Conservation (phyloP, 2,888 invertebrate genomes). For the Chymomyza amoena region DNA sequence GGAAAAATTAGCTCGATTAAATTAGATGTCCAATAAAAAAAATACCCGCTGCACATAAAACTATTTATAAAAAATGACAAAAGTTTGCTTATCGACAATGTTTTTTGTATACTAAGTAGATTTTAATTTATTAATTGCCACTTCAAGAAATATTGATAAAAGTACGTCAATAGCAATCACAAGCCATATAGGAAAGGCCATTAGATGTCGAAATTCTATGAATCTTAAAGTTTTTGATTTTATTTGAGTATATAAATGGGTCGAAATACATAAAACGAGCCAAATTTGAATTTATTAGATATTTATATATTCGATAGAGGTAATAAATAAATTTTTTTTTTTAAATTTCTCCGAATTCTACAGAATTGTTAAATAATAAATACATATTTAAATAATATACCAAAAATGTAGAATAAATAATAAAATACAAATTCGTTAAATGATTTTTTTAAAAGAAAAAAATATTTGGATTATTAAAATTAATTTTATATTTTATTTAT, state of each 20-base stretch:
- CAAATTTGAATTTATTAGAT: too few species aligned
- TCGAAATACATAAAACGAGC: neutral
- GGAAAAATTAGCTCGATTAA: neutral
- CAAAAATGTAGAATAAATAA: too few species aligned
- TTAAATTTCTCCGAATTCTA: too few species aligned
- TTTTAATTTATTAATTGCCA: neutral
- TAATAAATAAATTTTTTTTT: too few species aligned
- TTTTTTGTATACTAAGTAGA: neutral
- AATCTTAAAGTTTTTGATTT: neutral
- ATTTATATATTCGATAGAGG: too few species aligned
- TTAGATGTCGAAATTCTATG: neutral
- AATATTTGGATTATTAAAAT: too few species aligned
- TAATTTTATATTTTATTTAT: too few species aligned
- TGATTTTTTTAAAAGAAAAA: too few species aligned
- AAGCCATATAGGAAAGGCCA: neutral
- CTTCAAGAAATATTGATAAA: neutral
- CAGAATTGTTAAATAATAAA: too few species aligned
- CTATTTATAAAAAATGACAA: neutral
- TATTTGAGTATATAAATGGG: too few species aligned
- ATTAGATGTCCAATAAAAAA: conserved; percentile 17
- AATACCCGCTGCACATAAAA: neutral
- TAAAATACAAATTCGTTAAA: too few species aligned
- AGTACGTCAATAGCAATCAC: neutral
- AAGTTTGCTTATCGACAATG: neutral
- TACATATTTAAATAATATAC: too few species aligned